Percentiles rank a stretch among this genome's conserved stretches.
Conservation (phyloP, 1,140 invertebrate genomes). For the Bombus superbus region DNA sequence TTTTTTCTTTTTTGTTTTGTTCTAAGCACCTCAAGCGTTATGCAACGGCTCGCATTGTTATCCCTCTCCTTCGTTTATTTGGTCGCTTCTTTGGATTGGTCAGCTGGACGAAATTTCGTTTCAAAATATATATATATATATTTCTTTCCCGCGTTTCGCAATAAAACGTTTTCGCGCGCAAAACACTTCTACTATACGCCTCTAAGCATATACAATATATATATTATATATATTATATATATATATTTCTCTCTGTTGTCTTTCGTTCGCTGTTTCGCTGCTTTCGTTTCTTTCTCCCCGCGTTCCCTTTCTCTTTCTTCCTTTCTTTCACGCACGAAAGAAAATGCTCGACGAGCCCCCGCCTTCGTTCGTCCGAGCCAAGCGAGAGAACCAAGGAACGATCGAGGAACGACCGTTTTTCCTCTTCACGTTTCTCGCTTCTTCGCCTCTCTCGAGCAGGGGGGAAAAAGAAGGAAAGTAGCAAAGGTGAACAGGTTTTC, state of each 20-base stretch:
- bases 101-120: slow-evolving; percentile 81
- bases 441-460: background rate
- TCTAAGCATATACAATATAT: slow-evolving; percentile 35
- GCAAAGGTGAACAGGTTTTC: slow-evolving; percentile 47
- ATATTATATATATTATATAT: slow-evolving; percentile 29
- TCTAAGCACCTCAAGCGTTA: slow-evolving; percentile 74
- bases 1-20: background rate
- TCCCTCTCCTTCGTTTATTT: slow-evolving; percentile 79
- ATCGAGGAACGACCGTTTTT: background rate
- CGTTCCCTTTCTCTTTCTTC: slow-evolving; percentile 9
- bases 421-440: slow-evolving; percentile 30
- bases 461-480: slow-evolving; percentile 33
- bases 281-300: slow-evolving; percentile 49
- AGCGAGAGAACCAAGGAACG: background rate
- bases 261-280: slow-evolving; percentile 40
- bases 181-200: slow-evolving; percentile 18
- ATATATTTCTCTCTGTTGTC: slow-evolving; percentile 37
- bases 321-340: background rate
- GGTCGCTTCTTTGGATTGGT: slow-evolving; percentile 83
- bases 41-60: slow-evolving; percentile 78
- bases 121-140: slow-evolving; percentile 68
- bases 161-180: slow-evolving; percentile 30
- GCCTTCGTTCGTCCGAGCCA: background rate
- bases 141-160: slow-evolving; percentile 30
- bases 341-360: background rate